Base-by-base conservation (phyloP, 2,797 vertebrate species). In the Xenops minutus region DNA sequence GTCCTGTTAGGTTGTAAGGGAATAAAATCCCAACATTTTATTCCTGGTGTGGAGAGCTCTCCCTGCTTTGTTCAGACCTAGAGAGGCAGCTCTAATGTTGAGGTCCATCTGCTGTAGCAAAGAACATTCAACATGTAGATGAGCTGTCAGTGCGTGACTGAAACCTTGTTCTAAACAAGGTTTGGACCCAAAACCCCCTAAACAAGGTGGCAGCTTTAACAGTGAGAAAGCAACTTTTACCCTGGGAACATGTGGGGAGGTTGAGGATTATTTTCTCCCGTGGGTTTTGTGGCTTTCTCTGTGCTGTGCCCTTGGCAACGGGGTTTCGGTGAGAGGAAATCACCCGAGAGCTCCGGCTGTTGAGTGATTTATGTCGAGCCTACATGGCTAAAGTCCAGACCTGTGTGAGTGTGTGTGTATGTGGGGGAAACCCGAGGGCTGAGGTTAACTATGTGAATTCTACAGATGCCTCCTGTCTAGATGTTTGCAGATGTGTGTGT, bases 231-330 rank as follows among this genome's bases (percentile, higher is more conserved):
- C 48, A 80, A 46, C 37, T 62, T 55, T 58, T 67, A 48, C 67
- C 69, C 85, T 91, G 88, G 52, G 95, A 93, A 92, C 3, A 3
- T 36, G 37, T 71, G 68, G 72, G 90, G 85, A 91, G 95, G 54
- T 80, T 20, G 85, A 77, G 92, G 83, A 78, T 69, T 78, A 19
- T 92, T 95, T 89, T 93, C 92, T 92, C 86, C 75, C 16, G 0
- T 37, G 73, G 77, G 68, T 75, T 95, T 92, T 95, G 96, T 88
- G 86, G 88, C 56, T 88, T 86, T 90, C 73, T 44, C 44, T 68
- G 48, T 24, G 6, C 48, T 18, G 72, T 0, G 6, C 84, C 79
- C 58, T 72, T 55, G 87, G 93, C 92, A 91, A 39, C 4, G 0
- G 62, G 46, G 69, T 9, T 85, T 78, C 2, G 2, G 69, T 16